phyloP scores from a whole-genome alignment of 2,797 vertebrate genomes.

The Anguilla megastoma region DNA sequence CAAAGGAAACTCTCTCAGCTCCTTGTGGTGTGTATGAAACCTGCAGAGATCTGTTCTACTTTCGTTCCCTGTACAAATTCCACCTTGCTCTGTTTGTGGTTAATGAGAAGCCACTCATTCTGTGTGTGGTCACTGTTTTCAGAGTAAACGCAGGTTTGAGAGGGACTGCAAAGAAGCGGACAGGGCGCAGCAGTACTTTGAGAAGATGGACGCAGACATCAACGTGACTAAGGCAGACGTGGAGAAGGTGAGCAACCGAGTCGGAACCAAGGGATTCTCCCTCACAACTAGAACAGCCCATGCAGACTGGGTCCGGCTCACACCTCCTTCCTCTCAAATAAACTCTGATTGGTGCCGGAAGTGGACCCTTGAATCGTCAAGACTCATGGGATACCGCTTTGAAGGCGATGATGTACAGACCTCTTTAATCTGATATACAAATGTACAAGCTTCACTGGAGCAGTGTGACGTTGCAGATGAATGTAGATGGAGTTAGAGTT shows the following conservation, averaged over 20 bases:
- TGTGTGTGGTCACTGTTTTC: slow-evolving; percentile 16
- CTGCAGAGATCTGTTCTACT: neutral
- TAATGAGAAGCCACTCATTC: neutral
- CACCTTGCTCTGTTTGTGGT: neutral
- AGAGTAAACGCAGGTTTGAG: slow-evolving; percentile 91
- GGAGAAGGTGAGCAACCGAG: slow-evolving; percentile 79
- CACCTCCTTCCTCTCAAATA: neutral
- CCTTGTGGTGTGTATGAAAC: neutral
- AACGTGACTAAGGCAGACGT: slow-evolving; percentile 96
- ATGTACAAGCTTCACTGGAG: neutral
- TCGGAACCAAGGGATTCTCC: neutral
- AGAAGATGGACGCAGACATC: slow-evolving; percentile 95
- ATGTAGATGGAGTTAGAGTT: slow-evolving; percentile 7
- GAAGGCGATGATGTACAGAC: neutral
- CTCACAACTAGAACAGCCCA: neutral
- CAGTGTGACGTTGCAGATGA: neutral
- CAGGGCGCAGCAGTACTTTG: slow-evolving; percentile 89
- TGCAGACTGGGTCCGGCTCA: neutral
- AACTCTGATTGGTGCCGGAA: neutral
- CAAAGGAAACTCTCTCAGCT: neutral
- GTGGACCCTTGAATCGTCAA: neutral
- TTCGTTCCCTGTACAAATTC: neutral
- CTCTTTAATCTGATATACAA: neutral
- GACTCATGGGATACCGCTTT: neutral
- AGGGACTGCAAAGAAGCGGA: slow-evolving; percentile 95